Conservation (phyloP, 2,113 vertebrate species). For the Malurus cyaneus region DNA sequence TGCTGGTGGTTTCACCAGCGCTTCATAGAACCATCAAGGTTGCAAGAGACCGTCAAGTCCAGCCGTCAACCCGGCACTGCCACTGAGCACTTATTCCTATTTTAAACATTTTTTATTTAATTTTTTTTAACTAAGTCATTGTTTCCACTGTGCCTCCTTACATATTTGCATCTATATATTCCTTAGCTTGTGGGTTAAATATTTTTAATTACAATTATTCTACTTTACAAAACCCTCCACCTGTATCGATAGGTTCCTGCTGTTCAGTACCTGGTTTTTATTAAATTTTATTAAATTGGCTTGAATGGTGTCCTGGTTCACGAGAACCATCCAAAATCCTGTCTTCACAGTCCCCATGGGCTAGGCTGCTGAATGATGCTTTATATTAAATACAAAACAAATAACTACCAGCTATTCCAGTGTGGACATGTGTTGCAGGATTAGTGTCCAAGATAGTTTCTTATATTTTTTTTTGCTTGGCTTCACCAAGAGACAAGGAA, state of each 20-base stretch:
- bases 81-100: not conserved
- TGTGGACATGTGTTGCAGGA: accelerated
- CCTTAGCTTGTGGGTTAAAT: not conserved
- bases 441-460: not conserved
- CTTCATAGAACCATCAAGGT: not conserved
- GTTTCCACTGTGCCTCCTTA: not conserved
- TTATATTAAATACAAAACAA: not conserved
- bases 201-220: not conserved
- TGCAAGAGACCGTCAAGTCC: no score
- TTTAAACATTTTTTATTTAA: not conserved
- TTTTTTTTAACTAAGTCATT: not conserved
- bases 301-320: not conserved
- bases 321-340: not conserved
- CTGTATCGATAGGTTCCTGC: accelerated
- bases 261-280: not conserved
- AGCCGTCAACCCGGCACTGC: accelerated
- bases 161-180: accelerated
- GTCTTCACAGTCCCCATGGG: accelerated
- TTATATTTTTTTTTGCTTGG: not conserved
- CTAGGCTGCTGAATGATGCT: not conserved
- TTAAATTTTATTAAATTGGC: no score
- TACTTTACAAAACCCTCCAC: not conserved
- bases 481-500: not conserved
- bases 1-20: accelerated
- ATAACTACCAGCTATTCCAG: not conserved